Evolutionary conservation across 2,113 vertebrate species (phyloP).

Genomic region (Sitta europaea): DNA sequence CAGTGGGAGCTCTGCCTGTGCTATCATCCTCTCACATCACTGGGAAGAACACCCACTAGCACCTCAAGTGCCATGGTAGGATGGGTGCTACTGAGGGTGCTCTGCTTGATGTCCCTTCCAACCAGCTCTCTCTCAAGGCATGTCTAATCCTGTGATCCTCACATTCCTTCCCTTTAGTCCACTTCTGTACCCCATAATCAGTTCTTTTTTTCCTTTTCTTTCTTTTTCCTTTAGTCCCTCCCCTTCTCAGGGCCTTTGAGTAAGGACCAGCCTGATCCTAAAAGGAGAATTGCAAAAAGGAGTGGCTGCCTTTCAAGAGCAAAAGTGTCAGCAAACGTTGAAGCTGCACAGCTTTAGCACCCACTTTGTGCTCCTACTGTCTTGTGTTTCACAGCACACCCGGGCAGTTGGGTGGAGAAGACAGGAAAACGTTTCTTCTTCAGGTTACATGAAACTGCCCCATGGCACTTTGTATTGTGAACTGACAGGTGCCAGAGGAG

Average conservation of each 20-base stretch:
- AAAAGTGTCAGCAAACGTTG: not conserved
- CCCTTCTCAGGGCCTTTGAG: not conserved
- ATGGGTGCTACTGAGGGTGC: not conserved
- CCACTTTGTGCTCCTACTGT: not conserved
- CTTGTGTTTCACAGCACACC: not conserved
- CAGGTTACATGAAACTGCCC: not conserved
- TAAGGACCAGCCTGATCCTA: not conserved
- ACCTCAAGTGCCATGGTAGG: not conserved
- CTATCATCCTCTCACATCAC: rapidly evolving
- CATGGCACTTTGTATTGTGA: not conserved
- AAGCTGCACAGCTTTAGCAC: not conserved
- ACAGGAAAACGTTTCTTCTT: not conserved
- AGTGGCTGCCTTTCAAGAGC: not conserved
- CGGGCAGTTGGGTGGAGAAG: not conserved
- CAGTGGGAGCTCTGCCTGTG: not conserved
- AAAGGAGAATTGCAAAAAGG: not conserved
- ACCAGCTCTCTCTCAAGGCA: not conserved
- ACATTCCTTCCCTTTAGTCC: not conserved
- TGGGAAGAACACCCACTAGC: not conserved
- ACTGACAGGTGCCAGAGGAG: not conserved
- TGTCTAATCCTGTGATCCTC: not conserved
- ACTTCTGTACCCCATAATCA: not conserved
- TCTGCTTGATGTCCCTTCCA: not conserved
- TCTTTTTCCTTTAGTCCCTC: not conserved
- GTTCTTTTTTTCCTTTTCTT: not conserved